Evolutionary conservation across 2,888 invertebrate species (phyloP).

Genomic region (Metallyticus violacea): DNA sequence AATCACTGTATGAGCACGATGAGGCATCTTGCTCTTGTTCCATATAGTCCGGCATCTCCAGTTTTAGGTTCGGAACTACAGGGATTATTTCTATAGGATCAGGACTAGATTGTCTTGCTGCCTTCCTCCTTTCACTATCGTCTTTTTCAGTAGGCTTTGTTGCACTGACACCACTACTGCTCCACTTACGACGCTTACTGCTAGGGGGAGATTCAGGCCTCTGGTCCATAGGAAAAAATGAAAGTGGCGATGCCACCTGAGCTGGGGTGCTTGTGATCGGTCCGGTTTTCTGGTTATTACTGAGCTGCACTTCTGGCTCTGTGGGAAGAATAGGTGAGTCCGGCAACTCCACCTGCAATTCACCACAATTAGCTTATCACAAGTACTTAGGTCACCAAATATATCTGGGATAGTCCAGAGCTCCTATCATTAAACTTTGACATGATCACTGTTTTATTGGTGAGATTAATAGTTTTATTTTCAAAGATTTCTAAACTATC

Average conservation of each 20-base stretch:
- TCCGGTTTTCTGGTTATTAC: conserved; percentile 9
- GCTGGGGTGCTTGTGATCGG: neutral
- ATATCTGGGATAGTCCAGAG: too few species aligned
- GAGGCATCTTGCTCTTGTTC: conserved; percentile 40
- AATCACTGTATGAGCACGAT: conserved; percentile 24
- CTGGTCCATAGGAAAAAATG: conserved; percentile 17
- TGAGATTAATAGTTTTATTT: too few species aligned
- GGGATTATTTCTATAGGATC: conserved; percentile 49
- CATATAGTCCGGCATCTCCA: conserved; percentile 57
- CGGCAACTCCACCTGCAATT: conserved; percentile 19
- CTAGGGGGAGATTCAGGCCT: conserved; percentile 22
- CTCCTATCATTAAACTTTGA: too few species aligned
- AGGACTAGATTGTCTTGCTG: conserved; percentile 39
- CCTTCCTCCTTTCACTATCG: conserved; percentile 28
- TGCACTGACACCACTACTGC: conserved; percentile 33
- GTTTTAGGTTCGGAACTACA: conserved; percentile 52
- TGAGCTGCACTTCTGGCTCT: conserved; percentile 24
- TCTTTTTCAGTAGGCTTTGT: neutral
- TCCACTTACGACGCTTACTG: conserved; percentile 26
- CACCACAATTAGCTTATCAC: too few species aligned
- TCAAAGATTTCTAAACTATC: too few species aligned
- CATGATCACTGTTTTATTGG: too few species aligned
- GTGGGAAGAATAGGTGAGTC: conserved; percentile 18
- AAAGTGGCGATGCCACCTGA: conserved; percentile 20
- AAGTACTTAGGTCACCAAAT: too few species aligned